phyloP scores from a whole-genome alignment of 2,888 invertebrate species.

The Scaptodrosophila latifasciaeformis region DNA sequence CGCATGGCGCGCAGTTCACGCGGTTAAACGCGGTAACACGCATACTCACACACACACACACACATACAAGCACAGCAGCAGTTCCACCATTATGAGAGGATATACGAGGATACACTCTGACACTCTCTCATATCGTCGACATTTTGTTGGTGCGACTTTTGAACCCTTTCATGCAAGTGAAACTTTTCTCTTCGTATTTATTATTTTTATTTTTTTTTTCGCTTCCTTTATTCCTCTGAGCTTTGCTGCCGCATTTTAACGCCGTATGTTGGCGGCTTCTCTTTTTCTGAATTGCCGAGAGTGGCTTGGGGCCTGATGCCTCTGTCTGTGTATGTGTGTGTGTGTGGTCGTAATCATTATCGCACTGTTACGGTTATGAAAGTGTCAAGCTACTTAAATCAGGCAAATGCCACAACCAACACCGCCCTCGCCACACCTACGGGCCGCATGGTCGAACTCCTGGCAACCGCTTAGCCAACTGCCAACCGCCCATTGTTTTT shows the following conservation, averaged over 20 bases:
- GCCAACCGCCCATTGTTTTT: conserved; percentile 58
- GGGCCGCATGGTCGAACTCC: not conserved
- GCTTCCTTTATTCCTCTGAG: conserved; percentile 33
- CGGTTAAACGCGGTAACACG: conserved; percentile 65
- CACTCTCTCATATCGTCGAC: conserved; percentile 3
- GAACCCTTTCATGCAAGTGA: conserved; percentile 56
- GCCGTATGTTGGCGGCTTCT: conserved; percentile 54
- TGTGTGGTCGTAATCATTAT: conserved; percentile 66
- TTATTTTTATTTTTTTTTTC: not conserved
- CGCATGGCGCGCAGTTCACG: conserved; percentile 66
- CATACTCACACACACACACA: conserved; percentile 28
- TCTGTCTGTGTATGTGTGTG: conserved; percentile 19
- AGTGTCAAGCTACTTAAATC: conserved; percentile 69
- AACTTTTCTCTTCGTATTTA: conserved; percentile 37
- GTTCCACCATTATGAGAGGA: too few relatives aligned
- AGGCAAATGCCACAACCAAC: conserved; percentile 58
- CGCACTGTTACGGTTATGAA: conserved; percentile 71
- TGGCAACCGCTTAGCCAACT: conserved; percentile 34
- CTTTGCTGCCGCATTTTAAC: conserved; percentile 55
- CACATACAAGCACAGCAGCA: conserved; percentile 15
- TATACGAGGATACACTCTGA: not conserved
- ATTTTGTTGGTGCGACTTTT: conserved; percentile 42
- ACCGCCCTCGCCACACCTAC: conserved; percentile 32
- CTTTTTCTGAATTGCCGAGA: conserved; percentile 18
- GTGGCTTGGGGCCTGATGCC: too few relatives aligned